Evolutionary conservation across 2,888 invertebrate species (phyloP).

Genomic region (Pristionchus maxplancki): DNA sequence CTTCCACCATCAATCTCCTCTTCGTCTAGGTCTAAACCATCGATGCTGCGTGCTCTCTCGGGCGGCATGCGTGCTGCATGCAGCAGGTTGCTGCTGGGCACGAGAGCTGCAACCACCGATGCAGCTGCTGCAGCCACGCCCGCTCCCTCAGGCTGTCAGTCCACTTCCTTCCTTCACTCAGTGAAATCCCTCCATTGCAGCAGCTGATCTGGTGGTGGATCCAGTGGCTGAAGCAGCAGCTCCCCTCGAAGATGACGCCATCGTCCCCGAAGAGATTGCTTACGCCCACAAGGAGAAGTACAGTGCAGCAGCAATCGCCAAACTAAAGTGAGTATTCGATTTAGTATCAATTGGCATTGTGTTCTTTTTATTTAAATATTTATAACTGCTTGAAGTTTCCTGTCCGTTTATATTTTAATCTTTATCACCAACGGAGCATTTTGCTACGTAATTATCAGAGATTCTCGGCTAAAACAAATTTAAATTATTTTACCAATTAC

Average conservation of each 20-base stretch:
- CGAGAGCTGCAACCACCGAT: slow-evolving; percentile 9
- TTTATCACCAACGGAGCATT: too few relatives aligned
- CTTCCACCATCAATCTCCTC: not conserved
- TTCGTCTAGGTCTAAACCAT: not conserved
- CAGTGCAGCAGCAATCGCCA: slow-evolving; percentile 44
- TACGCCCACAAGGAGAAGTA: slow-evolving; percentile 50
- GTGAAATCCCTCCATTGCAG: not conserved
- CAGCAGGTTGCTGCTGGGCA: slow-evolving; percentile 28
- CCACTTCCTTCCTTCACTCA: too few relatives aligned
- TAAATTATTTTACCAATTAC: too few relatives aligned
- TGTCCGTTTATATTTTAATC: not conserved
- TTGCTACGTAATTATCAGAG: too few relatives aligned
- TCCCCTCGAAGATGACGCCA: slow-evolving; percentile 37
- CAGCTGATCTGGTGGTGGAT: not conserved
- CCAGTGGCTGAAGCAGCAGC: not conserved
- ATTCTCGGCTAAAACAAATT: too few relatives aligned
- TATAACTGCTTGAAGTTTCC: too few relatives aligned
- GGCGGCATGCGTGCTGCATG: slow-evolving; percentile 48
- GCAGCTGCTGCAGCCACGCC: slow-evolving; percentile 1
- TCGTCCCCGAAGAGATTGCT: slow-evolving; percentile 11
- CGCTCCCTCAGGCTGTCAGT: slow-evolving; percentile 11
- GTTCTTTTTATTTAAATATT: too few relatives aligned
- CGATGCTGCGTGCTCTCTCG: slow-evolving; percentile 44
- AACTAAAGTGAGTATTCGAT: slow-evolving; percentile 51
- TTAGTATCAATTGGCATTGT: too few relatives aligned